Evolutionary conservation across 2,113 vertebrate genomes (phyloP), one percentile per base, ranked within the genome.

Genomic region (Myotis lucifugus): DNA sequence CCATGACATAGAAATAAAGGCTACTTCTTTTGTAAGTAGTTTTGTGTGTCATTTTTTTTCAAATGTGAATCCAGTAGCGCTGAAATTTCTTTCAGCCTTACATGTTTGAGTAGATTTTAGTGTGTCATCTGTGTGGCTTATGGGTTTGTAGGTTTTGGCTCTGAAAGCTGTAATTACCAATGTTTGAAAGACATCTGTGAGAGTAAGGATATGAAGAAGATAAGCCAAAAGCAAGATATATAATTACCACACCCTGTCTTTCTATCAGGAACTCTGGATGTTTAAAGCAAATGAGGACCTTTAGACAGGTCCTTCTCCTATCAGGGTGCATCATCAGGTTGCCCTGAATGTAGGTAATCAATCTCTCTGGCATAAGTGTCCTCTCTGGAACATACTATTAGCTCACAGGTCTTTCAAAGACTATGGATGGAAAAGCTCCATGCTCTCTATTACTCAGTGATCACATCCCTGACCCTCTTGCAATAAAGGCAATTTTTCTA

Each of bases 161-260:
- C 77, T 88, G 85, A 70, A 59, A 70, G 50, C 79, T 91, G n/a
- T 93, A 95, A 96, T 97, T 93, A 94, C 83, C 81, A 91, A 46
- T 67, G 56, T 76, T 89, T 96, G 84, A 95, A 91, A 96, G 93
- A 91, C 40, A 87, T 87, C 76, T 93, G 32, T 95, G 76, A 96
- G 90, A 76, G 42, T 76, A 74, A 97, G 84, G 54, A 83, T 94
- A 86, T 19, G 42, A 54, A 94, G 40, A 78, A 87, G 92, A 94
- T 93, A 93, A 96, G 74, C 56, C 89, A 93, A 95, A 95, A 93
- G 67, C 69, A 93, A 96, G 78, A 91, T 95, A 79, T 86, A 12
- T 94, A 89, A 89, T 96, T 79, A 94, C 79, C 84, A 93, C 83
- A 93, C 89, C 86, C 89, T 73, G 42, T 40, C 79, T 96, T 96